These are phyloP conservation scores for Drosophila micromelanica DNA, from an alignment of 1,140 invertebrate species.

Conservation along the genomic window DNA sequence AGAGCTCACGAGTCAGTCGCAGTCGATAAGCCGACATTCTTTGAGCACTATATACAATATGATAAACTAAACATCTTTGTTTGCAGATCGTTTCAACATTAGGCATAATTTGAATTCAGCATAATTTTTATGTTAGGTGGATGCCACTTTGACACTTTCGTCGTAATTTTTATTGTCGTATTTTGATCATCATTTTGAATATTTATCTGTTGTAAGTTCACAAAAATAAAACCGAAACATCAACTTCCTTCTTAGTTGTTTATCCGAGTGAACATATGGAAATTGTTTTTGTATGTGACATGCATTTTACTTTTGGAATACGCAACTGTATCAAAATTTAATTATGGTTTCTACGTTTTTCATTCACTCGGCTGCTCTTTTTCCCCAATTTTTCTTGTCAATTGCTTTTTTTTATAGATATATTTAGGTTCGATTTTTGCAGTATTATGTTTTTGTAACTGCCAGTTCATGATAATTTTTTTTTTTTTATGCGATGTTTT, in stretches of 20 bases:
- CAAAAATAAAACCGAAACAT: neutral
- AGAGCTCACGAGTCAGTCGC: too few species aligned
- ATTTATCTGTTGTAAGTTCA: neutral
- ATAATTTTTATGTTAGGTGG: neutral
- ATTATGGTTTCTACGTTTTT: too few species aligned
- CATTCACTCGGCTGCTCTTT: too few species aligned
- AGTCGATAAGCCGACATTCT: too few species aligned
- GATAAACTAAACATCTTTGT: neutral
- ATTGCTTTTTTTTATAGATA: too few species aligned
- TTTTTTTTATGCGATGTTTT: neutral
- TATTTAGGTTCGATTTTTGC: too few species aligned
- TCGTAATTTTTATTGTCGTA: neutral
- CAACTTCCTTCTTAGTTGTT: neutral
- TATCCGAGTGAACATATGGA: neutral
- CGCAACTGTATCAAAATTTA: too few species aligned
- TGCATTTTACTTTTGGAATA: neutral
- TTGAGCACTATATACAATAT: neutral
- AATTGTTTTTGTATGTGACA: neutral
- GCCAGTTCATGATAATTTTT: too few species aligned
- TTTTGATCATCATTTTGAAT: neutral
- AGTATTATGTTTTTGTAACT: too few species aligned
- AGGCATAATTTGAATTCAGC: neutral
- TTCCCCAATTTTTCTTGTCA: too few species aligned
- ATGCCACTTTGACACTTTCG: constrained; percentile 9
- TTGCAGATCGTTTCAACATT: neutral